Evolutionary conservation across 2,797 vertebrate genomes (phyloP), one percentile per base, ranked within the genome.

Genomic region (Crocodylus rhombifer): DNA sequence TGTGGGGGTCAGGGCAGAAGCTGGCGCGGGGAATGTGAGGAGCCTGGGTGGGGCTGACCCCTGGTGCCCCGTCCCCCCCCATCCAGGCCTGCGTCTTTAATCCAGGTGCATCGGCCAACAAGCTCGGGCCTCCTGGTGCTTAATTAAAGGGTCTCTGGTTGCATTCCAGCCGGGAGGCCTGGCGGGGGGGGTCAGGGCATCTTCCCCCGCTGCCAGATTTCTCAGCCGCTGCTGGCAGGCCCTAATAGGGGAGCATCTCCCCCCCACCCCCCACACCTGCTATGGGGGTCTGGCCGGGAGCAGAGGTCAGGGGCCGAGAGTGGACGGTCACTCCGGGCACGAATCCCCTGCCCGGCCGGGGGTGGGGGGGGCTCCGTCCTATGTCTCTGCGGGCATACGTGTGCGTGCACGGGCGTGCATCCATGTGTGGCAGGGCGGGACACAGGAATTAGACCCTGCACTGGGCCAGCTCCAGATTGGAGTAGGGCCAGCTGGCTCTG

Each of bases 121-220:
- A 71, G 65, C 1, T 0, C 16, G 14, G 58, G 83, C 36, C 15
- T 93, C 56, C 20, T 0, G 0, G 20, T 14, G 42, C 69, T 82
- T 60, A 89, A 80, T 93, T 82, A 57, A 55, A 56, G 86, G 58
- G 21, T 94, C 73, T 94, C 57, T 71, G 56, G 14, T 90, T 92
- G 90, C 88, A 76, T 25, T 3, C 6, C 25, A 16, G 62, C 14
- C 21, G 3, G 0, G 5, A 23, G 5, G 12, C 4, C 8, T 3
- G 5, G 6, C 4, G 14, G 3, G 6, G 7, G n/a, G 65, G 63
- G n/a, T 33, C 0, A 0, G 61, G 4, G 13, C 21, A 12, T 65
- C 90, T 87, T 21, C 36, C 83, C 23, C 51, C n/a, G n/a, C n/a
- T 21, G 42, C 42, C 60, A 33, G 55, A 28, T 17, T 87, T 75